phyloP scores from a whole-genome alignment of 53 echinoderm and acorn worm species.

The Astropecten irregularis region DNA sequence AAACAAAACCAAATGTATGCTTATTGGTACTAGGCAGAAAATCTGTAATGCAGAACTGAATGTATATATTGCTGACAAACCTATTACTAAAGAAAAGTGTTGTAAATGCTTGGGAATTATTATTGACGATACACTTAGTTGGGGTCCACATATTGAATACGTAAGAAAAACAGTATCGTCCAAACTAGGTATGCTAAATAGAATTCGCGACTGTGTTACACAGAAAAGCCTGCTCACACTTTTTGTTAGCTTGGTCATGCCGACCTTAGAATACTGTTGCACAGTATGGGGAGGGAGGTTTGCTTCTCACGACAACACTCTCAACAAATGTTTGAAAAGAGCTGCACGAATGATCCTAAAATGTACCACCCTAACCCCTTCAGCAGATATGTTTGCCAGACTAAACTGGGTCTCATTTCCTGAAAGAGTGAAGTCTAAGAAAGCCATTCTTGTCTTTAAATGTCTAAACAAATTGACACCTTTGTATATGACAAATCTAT shows the following conservation, averaged over 20 bases:
- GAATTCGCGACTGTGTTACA: not conserved
- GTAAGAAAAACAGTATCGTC: not conserved
- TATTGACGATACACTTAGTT: not conserved
- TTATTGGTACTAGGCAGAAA: not conserved
- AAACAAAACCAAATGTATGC: not conserved
- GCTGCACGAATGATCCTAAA: too few relatives aligned
- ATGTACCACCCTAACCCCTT: too few relatives aligned
- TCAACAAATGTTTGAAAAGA: not conserved
- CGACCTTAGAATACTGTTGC: not conserved
- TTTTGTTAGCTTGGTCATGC: not conserved
- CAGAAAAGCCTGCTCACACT: not conserved
- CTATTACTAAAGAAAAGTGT: not conserved
- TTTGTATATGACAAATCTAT: too few relatives aligned
- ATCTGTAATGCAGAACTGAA: not conserved
- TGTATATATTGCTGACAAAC: not conserved
- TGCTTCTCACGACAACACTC: not conserved
- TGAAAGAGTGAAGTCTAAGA: too few relatives aligned
- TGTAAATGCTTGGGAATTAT: not conserved
- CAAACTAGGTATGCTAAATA: not conserved
- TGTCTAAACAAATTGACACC: too few relatives aligned
- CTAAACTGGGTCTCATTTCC: too few relatives aligned
- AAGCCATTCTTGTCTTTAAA: too few relatives aligned
- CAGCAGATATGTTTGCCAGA: too few relatives aligned
- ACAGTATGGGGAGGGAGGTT: not conserved
- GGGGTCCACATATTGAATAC: not conserved